Conservation (phyloP, 1,140 invertebrate genomes). For the Bicyclus anynana region DNA sequence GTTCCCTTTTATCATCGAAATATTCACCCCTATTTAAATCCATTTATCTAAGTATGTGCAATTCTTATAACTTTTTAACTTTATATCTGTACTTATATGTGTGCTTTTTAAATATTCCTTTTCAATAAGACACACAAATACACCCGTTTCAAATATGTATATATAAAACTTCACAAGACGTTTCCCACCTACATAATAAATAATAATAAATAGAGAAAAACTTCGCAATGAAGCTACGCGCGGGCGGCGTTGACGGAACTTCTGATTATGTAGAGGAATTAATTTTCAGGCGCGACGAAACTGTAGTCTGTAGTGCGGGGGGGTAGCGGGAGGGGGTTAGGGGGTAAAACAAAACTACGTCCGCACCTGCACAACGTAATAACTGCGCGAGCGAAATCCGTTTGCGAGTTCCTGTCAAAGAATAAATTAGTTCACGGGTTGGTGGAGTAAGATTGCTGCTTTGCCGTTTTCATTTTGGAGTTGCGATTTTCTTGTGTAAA, state of each 20-base stretch:
- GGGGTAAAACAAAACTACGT: constrained; percentile 58
- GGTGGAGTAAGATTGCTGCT: constrained; percentile 16
- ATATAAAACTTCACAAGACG: background rate
- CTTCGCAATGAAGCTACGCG: constrained; percentile 49
- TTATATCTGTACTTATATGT: no score
- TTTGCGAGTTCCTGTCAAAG: constrained; percentile 36
- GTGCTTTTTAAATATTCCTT: no score
- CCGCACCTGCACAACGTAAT: constrained; percentile 62
- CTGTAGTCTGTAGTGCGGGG: constrained; percentile 46
- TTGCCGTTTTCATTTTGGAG: constrained; percentile 10
- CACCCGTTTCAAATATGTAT: no score
- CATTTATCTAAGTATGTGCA: no score
- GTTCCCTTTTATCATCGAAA: no score
- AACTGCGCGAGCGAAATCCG: constrained; percentile 47
- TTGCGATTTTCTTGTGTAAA: constrained; percentile 7
- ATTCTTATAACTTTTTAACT: no score
- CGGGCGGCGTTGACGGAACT: constrained; percentile 56
- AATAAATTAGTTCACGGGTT: constrained; percentile 31
- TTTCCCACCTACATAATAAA: background rate
- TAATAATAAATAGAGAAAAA: constrained; percentile 35
- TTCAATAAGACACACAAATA: no score
- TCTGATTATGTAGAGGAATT: constrained; percentile 75
- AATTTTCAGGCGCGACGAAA: constrained; percentile 74
- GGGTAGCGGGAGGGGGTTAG: constrained; percentile 15
- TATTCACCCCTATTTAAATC: no score